Base-by-base conservation (phyloP, 1,140 invertebrate species). In the Apis laboriosa region DNA sequence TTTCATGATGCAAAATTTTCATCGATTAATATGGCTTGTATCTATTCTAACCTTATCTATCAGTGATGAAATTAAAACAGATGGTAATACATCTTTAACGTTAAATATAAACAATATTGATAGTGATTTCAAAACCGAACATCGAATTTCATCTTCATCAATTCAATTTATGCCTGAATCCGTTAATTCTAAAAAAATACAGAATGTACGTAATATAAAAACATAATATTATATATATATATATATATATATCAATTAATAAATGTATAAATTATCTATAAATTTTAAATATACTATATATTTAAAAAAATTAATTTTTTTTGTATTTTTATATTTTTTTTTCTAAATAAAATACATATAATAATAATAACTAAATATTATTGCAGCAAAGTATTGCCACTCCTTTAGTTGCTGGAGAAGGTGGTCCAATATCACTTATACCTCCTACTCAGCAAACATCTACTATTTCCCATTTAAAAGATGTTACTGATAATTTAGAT, bases 41-140 rank as follows among this genome's bases (percentile, higher is more conserved):
- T 84, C 61, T 68, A 74, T 83, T 58, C 70, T 91, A 91, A 90
- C 90, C 90, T 90, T 67, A 71, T 75, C 83, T 77, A 73, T 83
- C 79, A 86, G 77, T 24, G 81, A 74, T 71, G 77, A 71, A 34
- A 67, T 83, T n/a, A 74, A 72, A 70, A 68, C 79, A 84, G 79
- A 85, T 84, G 83, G 77, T 51, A 72, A 19, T 51, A 64, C 43
- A 1, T 63, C 49, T 55, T 43, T n/a, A 19, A 56, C 9, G 34
- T 60, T 8, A 34, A 73, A 17, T 66, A 24, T 24, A 11, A 21
- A 4, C 5, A 53, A n/a, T 24, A 15, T 24, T 3, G n/a, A 64
- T 19, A 13, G 19, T 15, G 19, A 19, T 7, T 61, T 60, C 0
- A 67, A 74, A 60, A 17, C 8, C 21, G 58, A 73, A 21, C 19